These are phyloP conservation scores for Stramonita haemastoma DNA, from an alignment of 2,888 invertebrate species.

Conservation along the genomic window DNA sequence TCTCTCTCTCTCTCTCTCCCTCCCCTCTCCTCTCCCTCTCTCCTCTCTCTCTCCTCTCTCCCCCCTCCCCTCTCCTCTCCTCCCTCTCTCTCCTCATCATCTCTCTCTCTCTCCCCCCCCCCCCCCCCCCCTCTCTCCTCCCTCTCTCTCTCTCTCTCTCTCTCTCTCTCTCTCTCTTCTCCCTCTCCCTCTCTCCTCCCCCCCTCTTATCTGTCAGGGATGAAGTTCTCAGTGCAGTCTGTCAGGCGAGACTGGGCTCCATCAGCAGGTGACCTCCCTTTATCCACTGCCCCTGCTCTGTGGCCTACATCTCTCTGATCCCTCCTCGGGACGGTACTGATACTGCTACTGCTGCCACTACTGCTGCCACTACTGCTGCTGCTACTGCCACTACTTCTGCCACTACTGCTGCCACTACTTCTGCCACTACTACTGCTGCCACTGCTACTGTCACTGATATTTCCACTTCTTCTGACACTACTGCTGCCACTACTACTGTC, in stretches of 20 bases:
- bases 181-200: not conserved
- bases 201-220: not conserved
- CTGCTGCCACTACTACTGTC: too few species aligned
- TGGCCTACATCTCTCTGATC: not conserved
- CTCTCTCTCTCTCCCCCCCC: not conserved
- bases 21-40: not conserved
- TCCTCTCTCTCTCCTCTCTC: not conserved
- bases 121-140: not conserved
- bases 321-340: not conserved
- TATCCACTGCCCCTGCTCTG: not conserved
- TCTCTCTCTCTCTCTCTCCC: too few species aligned
- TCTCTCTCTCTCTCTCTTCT: constrained; percentile 1
- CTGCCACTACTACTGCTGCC: too few species aligned
- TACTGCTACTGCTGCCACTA: too few species aligned
- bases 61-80: not conserved
- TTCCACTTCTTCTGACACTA: too few species aligned
- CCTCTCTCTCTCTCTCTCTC: not conserved
- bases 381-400: too few species aligned
- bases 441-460: too few species aligned
- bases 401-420: too few species aligned
- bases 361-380: too few species aligned
- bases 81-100: not conserved
- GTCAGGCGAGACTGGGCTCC: too few species aligned
- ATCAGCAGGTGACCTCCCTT: not conserved
- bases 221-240: too few species aligned